phyloP scores from a whole-genome alignment of 2,797 vertebrate species.

The Centropyge bicolor region DNA sequence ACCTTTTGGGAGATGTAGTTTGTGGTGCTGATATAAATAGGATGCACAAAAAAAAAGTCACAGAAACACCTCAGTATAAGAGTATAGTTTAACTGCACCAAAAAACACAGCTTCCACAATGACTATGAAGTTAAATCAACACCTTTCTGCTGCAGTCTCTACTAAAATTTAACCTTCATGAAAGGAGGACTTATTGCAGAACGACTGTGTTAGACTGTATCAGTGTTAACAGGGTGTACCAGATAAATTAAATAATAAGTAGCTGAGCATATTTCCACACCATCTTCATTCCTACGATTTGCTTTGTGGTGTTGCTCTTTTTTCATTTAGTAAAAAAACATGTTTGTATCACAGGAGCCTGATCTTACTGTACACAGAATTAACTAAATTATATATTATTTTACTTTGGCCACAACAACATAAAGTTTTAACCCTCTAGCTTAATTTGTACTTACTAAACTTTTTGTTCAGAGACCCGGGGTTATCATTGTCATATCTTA shows the following conservation, averaged over 20 bases:
- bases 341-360: no score
- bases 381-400: not conserved
- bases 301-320: not conserved
- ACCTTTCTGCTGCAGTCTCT: not conserved
- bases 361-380: not conserved
- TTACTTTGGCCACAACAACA: not conserved
- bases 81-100: not conserved
- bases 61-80: not conserved
- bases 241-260: not conserved
- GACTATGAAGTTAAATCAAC: not conserved
- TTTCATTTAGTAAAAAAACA: no score
- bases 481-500: slow-evolving; percentile 6
- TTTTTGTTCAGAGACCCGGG: not conserved
- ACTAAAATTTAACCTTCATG: not conserved
- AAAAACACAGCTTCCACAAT: not conserved
- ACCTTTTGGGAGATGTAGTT: not conserved
- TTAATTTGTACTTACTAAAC: not conserved
- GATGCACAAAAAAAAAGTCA: not conserved
- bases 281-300: not conserved
- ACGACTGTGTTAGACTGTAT: not conserved
- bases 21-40: not conserved
- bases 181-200: slow-evolving; percentile 3
- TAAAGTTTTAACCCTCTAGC: no score
- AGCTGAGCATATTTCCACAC: not conserved
- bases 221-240: not conserved